Evolutionary conservation across 2,888 invertebrate genomes (phyloP).

Genomic region (Brenthis daphne): DNA sequence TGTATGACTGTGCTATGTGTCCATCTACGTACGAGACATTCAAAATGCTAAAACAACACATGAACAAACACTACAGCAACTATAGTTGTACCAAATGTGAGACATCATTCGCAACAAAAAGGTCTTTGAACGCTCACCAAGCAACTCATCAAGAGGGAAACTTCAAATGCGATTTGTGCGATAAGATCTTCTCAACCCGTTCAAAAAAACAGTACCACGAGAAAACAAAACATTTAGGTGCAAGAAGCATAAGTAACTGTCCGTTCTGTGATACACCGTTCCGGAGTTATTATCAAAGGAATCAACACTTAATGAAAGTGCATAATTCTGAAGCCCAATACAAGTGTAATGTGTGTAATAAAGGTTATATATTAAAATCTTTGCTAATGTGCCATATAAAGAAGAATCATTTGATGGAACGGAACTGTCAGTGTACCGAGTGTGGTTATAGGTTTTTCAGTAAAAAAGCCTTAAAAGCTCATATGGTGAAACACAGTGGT

Average conservation of each 20-base stretch:
- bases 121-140: constrained; percentile 60
- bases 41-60: constrained; percentile 72
- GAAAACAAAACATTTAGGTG: constrained; percentile 68
- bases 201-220: constrained; percentile 68
- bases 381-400: constrained; percentile 71
- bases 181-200: constrained; percentile 62
- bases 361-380: constrained; percentile 62
- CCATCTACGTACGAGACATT: constrained; percentile 67
- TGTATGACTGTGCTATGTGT: constrained; percentile 66
- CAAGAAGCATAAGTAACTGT: constrained; percentile 65
- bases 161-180: constrained; percentile 69
- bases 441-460: constrained; percentile 79
- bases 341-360: constrained; percentile 69
- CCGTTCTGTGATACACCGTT: constrained; percentile 66
- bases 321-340: constrained; percentile 70
- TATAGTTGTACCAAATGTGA: constrained; percentile 63
- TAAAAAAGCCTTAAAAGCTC: constrained; percentile 77
- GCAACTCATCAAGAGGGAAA: constrained; percentile 63
- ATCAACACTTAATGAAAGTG: constrained; percentile 68
- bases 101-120: constrained; percentile 60
- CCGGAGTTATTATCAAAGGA: constrained; percentile 68
- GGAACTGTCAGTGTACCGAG: constrained; percentile 72
- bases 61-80: constrained; percentile 70
- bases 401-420: constrained; percentile 73
- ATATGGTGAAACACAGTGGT: constrained; percentile 76